These are phyloP conservation scores for Tetramorium parvispinum DNA, from an alignment of 1,140 invertebrate genomes.

Conservation along the genomic window DNA sequence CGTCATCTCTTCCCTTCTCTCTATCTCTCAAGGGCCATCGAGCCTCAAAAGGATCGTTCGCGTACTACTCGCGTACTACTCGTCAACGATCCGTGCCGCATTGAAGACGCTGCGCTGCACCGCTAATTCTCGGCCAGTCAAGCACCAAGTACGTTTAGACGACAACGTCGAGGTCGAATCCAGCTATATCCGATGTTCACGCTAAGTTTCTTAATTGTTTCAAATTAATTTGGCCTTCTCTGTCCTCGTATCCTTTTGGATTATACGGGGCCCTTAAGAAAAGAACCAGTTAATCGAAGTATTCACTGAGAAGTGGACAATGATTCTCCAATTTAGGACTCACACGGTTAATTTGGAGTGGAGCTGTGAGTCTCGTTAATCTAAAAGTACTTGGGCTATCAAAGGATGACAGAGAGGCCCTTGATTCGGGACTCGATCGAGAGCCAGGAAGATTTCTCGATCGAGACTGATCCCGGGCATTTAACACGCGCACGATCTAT, in stretches of 20 bases:
- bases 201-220: background rate
- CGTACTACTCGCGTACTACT: background rate
- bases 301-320: background rate
- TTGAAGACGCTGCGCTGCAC: slow-evolving; percentile 11
- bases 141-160: background rate
- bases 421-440: background rate
- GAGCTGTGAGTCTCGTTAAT: background rate
- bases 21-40: slow-evolving; percentile 36
- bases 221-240: background rate
- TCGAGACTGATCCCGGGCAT: background rate
- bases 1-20: slow-evolving; percentile 48
- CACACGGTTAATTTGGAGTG: background rate
- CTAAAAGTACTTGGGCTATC: background rate
- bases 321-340: background rate
- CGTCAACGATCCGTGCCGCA: slow-evolving; percentile 28
- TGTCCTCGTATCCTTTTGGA: background rate
- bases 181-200: background rate
- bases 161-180: background rate
- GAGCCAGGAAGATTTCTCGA: background rate
- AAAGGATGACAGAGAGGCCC: background rate
- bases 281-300: background rate
- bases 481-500: background rate
- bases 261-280: background rate
- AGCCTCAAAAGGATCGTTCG: background rate
- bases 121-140: background rate